Evolutionary conservation across 2,797 vertebrate species (phyloP).

Genomic region (Propithecus deckenii): DNA sequence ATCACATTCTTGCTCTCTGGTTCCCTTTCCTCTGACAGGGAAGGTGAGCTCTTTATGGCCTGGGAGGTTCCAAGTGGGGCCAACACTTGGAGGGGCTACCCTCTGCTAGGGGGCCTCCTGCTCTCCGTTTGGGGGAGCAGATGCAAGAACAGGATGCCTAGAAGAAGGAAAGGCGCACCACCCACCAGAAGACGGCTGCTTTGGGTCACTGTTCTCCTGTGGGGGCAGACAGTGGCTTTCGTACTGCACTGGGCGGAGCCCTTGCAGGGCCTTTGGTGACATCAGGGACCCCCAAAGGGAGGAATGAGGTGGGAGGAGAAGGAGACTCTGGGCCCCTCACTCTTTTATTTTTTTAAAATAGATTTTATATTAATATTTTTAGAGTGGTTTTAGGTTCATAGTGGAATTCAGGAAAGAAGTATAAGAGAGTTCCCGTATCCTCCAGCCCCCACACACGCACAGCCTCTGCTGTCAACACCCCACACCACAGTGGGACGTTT

Average conservation of each 20-base stretch:
- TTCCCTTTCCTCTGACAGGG: neutral
- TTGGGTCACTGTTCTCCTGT: neutral
- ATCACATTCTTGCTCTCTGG: neutral
- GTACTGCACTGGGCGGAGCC: neutral
- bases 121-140: neutral
- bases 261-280: neutral
- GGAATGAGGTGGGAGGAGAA: neutral
- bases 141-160: neutral
- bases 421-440: neutral
- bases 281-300: neutral
- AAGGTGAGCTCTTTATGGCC: neutral
- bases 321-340: neutral
- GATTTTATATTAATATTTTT: neutral
- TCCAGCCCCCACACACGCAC: fast-evolving
- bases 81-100: neutral
- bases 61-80: neutral
- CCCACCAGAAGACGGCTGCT: neutral
- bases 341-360: neutral
- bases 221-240: neutral
- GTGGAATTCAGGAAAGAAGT: neutral
- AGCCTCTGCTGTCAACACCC: neutral
- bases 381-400: neutral
- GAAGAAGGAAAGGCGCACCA: neutral
- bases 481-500: neutral
- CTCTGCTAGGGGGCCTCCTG: neutral